A percentile compares a stretch with the other conserved stretches of the same genome.
Conservation (phyloP, 2,888 invertebrate genomes). For the Cerastoderma edule region DNA sequence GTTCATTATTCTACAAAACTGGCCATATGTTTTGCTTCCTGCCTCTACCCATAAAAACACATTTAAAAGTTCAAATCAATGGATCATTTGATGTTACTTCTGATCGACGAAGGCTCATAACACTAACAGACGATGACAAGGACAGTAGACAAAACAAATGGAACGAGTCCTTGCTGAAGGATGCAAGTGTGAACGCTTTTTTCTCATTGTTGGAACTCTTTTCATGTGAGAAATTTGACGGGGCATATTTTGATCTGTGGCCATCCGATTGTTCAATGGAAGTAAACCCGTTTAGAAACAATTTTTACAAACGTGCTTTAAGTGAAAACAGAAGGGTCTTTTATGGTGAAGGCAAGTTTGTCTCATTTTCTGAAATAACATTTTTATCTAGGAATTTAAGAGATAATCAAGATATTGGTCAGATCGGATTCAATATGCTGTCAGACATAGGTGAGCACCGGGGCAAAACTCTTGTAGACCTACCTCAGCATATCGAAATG, state of each 20-base stretch:
- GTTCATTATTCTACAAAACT: slow-evolving; percentile 57
- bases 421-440: slow-evolving; percentile 32
- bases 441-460: slow-evolving; percentile 1
- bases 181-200: slow-evolving; percentile 53
- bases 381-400: slow-evolving; percentile 44
- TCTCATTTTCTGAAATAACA: slow-evolving; percentile 28
- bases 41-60: slow-evolving; percentile 75
- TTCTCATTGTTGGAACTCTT: slow-evolving; percentile 37
- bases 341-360: slow-evolving; percentile 25
- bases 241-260: slow-evolving; percentile 5
- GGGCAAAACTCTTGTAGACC: slow-evolving; percentile 20
- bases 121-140: slow-evolving; percentile 76
- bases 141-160: slow-evolving; percentile 31
- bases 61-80: slow-evolving; percentile 78
- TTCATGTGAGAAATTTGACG: not conserved
- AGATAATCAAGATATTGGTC: slow-evolving; percentile 31
- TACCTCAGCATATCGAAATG: slow-evolving; percentile 21
- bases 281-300: not conserved
- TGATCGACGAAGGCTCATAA: slow-evolving; percentile 71
- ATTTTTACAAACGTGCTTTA: slow-evolving; percentile 36
- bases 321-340: slow-evolving; percentile 33
- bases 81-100: slow-evolving; percentile 79
- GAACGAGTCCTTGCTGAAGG: slow-evolving; percentile 56
- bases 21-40: slow-evolving; percentile 77
- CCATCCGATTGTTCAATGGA: not conserved